Percentiles rank a stretch among this genome's conserved stretches.
phyloP scores from a whole-genome alignment of 1,140 invertebrate genomes.

The Zophobas morio region DNA sequence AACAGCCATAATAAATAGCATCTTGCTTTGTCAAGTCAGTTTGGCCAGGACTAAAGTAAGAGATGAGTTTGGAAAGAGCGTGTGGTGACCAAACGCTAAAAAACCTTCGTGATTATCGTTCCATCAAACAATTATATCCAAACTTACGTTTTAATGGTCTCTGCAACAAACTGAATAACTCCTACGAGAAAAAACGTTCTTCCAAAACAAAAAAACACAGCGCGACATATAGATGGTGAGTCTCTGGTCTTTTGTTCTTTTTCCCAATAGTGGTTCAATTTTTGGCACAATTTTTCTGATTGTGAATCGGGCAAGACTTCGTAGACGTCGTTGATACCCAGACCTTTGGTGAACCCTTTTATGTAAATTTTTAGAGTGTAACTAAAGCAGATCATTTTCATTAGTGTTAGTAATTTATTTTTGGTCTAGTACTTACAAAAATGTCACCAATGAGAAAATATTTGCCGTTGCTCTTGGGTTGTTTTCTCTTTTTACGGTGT shows the following conservation, averaged over 20 bases:
- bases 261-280: constrained; percentile 56
- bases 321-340: constrained; percentile 66
- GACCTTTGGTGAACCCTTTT: constrained; percentile 48
- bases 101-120: constrained; percentile 41
- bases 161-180: constrained; percentile 69
- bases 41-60: constrained; percentile 74
- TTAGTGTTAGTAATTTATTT: not conserved
- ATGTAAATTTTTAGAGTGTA: constrained; percentile 52
- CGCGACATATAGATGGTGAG: constrained; percentile 71
- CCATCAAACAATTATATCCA: not conserved
- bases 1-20: constrained; percentile 79
- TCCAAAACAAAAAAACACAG: constrained; percentile 72
- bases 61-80: constrained; percentile 78
- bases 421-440: too few species aligned
- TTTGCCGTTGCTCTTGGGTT: too few species aligned
- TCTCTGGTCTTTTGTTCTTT: constrained; percentile 54
- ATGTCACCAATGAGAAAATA: too few species aligned
- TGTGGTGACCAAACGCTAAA: constrained; percentile 80
- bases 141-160: constrained; percentile 71
- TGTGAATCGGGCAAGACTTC: constrained; percentile 48
- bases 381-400: constrained; percentile 45
- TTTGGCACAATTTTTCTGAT: constrained; percentile 50
- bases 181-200: constrained; percentile 69
- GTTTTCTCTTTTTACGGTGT: too few species aligned
- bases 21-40: constrained; percentile 62